Conservation (phyloP, 2,797 vertebrate genomes). For the Prunella strophiata region DNA sequence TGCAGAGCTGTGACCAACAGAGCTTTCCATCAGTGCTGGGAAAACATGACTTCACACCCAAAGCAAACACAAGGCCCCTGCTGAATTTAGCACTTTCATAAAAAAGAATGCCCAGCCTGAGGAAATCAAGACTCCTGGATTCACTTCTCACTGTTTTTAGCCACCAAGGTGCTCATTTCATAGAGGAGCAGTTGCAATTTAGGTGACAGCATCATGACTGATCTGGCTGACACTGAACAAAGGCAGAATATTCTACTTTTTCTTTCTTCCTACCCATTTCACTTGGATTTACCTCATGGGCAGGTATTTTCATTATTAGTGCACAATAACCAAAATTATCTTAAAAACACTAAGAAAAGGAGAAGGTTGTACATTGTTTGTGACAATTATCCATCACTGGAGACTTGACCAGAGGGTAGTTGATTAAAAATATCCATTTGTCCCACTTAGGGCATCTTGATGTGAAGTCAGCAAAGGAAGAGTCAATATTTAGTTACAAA, state of each 20-base stretch:
- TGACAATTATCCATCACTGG: neutral
- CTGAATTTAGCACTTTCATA: neutral
- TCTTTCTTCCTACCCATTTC: neutral
- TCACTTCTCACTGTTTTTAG: neutral
- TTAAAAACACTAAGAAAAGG: neutral
- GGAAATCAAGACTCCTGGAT: neutral
- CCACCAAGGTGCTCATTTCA: neutral
- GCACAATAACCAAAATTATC: neutral
- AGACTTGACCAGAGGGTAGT: neutral
- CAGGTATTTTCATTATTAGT: neutral
- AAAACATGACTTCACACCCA: slow-evolving; percentile 42
- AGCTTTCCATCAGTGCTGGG: neutral
- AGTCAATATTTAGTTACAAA: neutral
- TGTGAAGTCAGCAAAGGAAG: neutral
- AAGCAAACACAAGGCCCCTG: neutral
- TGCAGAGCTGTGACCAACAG: neutral
- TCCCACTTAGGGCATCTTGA: neutral
- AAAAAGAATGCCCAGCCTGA: neutral
- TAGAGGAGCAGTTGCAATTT: neutral
- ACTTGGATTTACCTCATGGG: neutral
- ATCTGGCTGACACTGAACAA: neutral
- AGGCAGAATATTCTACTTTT: neutral
- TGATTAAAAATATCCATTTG: neutral
- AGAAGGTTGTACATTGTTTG: neutral
- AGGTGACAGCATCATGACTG: neutral